Conservation (phyloP, 2,888 invertebrate genomes). For the Spisula solida region DNA sequence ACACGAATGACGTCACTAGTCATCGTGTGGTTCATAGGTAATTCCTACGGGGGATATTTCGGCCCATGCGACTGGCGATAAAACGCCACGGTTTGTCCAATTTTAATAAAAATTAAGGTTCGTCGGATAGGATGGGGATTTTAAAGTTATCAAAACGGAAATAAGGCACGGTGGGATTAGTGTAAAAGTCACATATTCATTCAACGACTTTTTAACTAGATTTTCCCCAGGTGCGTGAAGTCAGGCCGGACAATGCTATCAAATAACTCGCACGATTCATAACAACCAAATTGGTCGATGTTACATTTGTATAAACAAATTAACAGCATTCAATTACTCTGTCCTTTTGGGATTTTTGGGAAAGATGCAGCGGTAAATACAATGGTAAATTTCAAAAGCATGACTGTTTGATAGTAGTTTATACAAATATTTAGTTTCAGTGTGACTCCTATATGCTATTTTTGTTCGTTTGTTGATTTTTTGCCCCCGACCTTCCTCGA, state of each 20-base stretch:
- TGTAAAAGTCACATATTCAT: background rate
- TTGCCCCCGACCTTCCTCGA: no score
- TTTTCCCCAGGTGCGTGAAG: constrained; percentile 8
- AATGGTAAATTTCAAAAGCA: no score
- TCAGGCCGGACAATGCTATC: background rate
- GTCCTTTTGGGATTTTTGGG: background rate
- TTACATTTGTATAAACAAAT: background rate
- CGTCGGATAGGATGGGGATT: constrained; percentile 14
- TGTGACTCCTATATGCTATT: no score
- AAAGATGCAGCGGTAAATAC: no score
- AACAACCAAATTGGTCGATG: background rate
- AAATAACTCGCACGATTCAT: background rate
- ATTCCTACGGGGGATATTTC: constrained; percentile 44
- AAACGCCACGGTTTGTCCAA: constrained; percentile 14
- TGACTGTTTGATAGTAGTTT: no score
- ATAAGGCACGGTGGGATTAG: background rate
- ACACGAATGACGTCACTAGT: constrained; percentile 49
- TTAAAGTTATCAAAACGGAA: constrained; percentile 14
- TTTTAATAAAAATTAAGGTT: constrained; percentile 30
- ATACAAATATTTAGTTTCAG: no score
- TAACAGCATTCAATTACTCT: background rate
- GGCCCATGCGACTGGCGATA: constrained; percentile 25
- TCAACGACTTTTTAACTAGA: background rate
- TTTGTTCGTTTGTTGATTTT: no score
- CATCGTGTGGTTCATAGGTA: constrained; percentile 11